Evolutionary conservation across 2,888 invertebrate genomes (phyloP), one percentile per base, ranked within the genome.

Genomic region (Sicus ferrugineus): DNA sequence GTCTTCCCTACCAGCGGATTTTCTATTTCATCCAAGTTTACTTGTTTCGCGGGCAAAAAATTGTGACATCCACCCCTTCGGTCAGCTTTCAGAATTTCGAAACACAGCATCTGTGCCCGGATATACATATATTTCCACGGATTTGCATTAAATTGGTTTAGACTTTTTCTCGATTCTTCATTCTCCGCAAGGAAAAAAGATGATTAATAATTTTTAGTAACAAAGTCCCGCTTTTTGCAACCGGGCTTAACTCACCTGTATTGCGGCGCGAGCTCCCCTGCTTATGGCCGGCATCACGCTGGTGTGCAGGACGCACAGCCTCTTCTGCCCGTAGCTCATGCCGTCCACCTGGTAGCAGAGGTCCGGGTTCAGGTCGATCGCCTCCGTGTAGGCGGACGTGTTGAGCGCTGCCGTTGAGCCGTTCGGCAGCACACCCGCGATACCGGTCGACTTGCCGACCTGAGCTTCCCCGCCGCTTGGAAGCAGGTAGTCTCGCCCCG

Each of bases 231-330:
- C n/a, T n/a, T n/a, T n/a, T n/a, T n/a, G n/a, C n/a, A n/a, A 2
- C 14, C 14, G 2, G 7, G 2, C 28, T 30, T 9, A 38, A 75
- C 78, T 79, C 72, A 85, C 85, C 81, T 85, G 85, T 74, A 85
- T 85, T 3, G 85, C 80, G 5, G 85, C 80, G 50, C 85, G 79
- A 0, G 85, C 85, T n/a, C 85, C 85, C 6, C 85, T 80, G 73
- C 85, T 85, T 62, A 85, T 84, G 21, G 85, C 85, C 42, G 85
- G 85, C 85, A 85, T 85, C 28, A 85, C 82, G 72, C 80, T 83
- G 0, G 85, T 85, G 73, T 85, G 81, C 68, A 83, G 69, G 1
- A 83, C 81, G 59, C 85, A 85, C 31, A 83, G 77, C 70, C 83
- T 85, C 71, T 83, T 85, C 68, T 85, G 85, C 0, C 84, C 84